Percentiles rank a stretch among this genome's conserved stretches.
phyloP scores from a whole-genome alignment of 2,888 invertebrate genomes.

The Dynastes maya region DNA sequence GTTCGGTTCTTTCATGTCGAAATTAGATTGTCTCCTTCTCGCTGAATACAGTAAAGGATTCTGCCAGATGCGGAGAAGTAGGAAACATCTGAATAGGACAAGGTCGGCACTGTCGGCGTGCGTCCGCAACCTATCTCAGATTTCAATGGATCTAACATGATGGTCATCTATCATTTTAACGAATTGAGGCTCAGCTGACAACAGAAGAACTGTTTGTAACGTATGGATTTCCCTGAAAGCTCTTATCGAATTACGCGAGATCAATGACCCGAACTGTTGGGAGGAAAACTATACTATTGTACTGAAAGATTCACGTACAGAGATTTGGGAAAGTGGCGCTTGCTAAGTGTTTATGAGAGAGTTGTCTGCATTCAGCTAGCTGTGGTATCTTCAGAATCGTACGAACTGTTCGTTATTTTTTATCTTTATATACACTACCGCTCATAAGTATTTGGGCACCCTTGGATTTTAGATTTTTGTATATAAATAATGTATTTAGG shows the following conservation, averaged over 20 bases:
- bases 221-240: slow-evolving; percentile 20
- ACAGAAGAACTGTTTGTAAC: slow-evolving; percentile 14
- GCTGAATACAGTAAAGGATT: neutral
- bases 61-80: neutral
- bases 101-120: neutral
- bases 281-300: too few relatives aligned
- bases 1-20: neutral
- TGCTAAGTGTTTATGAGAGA: too few relatives aligned
- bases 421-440: too few relatives aligned
- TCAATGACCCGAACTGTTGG: neutral
- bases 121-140: slow-evolving; percentile 16
- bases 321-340: too few relatives aligned
- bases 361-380: too few relatives aligned
- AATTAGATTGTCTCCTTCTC: slow-evolving; percentile 10
- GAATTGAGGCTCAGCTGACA: neutral
- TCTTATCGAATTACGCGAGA: slow-evolving; percentile 21
- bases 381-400: too few relatives aligned
- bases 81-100: neutral
- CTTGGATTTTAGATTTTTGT: too few relatives aligned
- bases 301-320: too few relatives aligned
- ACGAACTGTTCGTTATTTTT: too few relatives aligned
- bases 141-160: slow-evolving; percentile 19
- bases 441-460: too few relatives aligned
- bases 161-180: slow-evolving; percentile 29
- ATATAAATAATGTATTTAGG: too few relatives aligned